Evolutionary conservation across 2,797 vertebrate species (phyloP), one percentile per base, ranked within the genome.

Genomic region (Sebastolobus alascanus): DNA sequence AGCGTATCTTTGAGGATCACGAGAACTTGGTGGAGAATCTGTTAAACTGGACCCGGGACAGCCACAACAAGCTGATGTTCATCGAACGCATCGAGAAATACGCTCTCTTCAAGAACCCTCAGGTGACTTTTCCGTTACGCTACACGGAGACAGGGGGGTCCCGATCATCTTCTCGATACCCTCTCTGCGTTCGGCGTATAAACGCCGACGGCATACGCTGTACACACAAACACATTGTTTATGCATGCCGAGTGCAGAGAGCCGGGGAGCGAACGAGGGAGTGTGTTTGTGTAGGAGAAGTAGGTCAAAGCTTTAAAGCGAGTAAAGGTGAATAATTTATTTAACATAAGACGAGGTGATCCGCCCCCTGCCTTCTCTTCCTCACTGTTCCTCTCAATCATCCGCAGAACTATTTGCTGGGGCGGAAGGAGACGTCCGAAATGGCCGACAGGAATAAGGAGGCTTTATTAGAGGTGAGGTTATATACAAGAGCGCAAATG

Each of bases 21-120:
- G 98, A 99, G 96, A 99, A 99, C 90, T 87, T 99, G 90, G 98
- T 99, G 92, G 98, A 99, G 94, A 99, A 99, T 90, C 96, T 99
- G 22, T 90, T 99, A 68, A 99, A 99, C 93, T 99, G 98, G 98
- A 99, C 98, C 71, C 96, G 98, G 82, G 98, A 99, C 92, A 99
- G 98, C 90, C 98, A 99, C 92, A 99, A 99, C 92, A 99, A 98
- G 86, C 96, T 99, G 1, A 97, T 99, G 96, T 99, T 99, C 38
- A 97, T 97, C 27, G 98, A 99, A 73, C 97, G 98, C 83, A 99
- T 98, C 74, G 98, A 99, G 95, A 99, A 99, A 93, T 98, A 99
- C 0, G 98, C 98, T 52, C 96, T 99, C 73, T 99, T 99, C 94
- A 99, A 99, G 95, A 99, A 99, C 88, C 98, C 98, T 20, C 98